A percentile compares a stretch with the other conserved stretches of the same genome.
Conservation (phyloP, 2,113 vertebrate species). For the Dinomys branickii region DNA sequence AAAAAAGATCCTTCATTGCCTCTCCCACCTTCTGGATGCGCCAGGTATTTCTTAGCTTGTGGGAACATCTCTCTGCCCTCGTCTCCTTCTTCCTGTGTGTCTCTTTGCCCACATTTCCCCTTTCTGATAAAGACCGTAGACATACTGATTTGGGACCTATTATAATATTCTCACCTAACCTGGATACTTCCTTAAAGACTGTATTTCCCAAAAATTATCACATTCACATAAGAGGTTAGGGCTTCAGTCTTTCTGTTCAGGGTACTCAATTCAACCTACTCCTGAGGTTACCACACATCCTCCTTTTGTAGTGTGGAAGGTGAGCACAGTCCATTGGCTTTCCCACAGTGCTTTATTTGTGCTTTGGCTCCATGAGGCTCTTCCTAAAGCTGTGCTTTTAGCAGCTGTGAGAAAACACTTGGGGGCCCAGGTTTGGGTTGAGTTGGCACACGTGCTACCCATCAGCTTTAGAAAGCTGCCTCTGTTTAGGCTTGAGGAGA, state of each 20-base stretch:
- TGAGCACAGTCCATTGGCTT: neutral
- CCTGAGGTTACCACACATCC: neutral
- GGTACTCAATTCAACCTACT: neutral
- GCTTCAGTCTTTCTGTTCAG: neutral
- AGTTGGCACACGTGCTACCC: conserved; percentile 22
- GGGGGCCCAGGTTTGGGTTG: conserved; percentile 42
- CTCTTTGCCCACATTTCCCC: neutral
- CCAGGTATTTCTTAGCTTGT: neutral
- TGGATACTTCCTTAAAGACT: neutral
- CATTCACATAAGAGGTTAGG: neutral
- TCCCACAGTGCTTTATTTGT: neutral
- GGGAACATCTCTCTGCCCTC: neutral
- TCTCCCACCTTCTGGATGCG: neutral
- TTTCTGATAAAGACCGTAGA: neutral
- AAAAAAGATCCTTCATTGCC: neutral
- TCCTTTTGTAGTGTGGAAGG: neutral
- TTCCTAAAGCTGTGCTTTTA: neutral
- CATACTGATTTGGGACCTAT: neutral
- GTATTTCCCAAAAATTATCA: neutral
- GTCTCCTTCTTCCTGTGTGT: neutral
- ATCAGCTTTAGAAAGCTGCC: conserved; percentile 57
- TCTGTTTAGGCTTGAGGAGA: conserved; percentile 59
- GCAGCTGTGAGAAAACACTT: conserved; percentile 54
- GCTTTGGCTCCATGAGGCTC: neutral
- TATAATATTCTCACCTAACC: neutral